Conservation (phyloP, 2,888 invertebrate genomes). For the Celastrina argiolus region DNA sequence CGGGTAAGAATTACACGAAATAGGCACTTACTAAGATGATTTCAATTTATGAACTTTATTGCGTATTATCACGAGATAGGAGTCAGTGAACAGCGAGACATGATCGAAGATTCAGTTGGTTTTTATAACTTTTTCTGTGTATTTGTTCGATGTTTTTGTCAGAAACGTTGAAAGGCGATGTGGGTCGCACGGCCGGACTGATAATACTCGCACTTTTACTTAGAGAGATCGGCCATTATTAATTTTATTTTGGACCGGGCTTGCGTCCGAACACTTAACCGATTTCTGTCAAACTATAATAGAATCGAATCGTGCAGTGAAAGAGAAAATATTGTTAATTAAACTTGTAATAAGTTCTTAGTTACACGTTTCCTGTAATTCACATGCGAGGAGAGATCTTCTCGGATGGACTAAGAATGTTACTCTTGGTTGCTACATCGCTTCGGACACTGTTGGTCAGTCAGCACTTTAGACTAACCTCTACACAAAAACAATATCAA, state of each 20-base stretch:
- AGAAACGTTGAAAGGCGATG: slow-evolving; percentile 48
- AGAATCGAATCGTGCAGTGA: slow-evolving; percentile 28
- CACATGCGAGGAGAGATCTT: no score
- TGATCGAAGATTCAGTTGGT: slow-evolving; percentile 44
- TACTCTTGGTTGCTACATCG: no score
- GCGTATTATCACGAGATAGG: slow-evolving; percentile 26
- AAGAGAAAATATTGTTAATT: slow-evolving; percentile 16
- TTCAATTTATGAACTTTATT: slow-evolving; percentile 31
- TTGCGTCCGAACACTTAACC: slow-evolving; percentile 35
- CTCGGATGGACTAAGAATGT: background rate
- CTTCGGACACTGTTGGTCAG: no score
- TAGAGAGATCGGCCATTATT: slow-evolving; percentile 53
- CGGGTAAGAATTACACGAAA: background rate
- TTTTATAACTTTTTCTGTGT: slow-evolving; percentile 55
- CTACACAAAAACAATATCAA: no score
- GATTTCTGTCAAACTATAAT: slow-evolving; percentile 34
- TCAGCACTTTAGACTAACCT: no score
- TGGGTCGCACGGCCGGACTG: slow-evolving; percentile 60
- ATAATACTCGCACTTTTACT: slow-evolving; percentile 71
- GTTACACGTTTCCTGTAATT: no score
- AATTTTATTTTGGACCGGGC: slow-evolving; percentile 47
- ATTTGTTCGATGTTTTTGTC: slow-evolving; percentile 57
- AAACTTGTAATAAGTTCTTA: background rate
- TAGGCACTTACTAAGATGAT: background rate
- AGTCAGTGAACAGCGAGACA: slow-evolving; percentile 30